Base-by-base conservation (phyloP, 2,797 vertebrate species). In the Fringilla coelebs region DNA sequence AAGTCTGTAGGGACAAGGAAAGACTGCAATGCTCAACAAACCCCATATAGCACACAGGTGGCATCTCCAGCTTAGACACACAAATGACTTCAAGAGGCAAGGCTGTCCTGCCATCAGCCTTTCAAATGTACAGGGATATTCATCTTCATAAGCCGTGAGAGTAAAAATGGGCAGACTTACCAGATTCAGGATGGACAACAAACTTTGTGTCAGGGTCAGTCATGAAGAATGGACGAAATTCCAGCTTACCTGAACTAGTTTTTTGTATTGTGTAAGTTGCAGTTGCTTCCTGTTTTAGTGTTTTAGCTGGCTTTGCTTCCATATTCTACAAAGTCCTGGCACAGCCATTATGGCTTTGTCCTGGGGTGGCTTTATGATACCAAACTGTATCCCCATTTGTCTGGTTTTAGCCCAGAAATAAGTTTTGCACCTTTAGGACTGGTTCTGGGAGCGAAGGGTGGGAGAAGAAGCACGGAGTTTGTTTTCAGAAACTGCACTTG, bases 371-470 rank as follows among this genome's bases (percentile, higher is more conserved):
- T 28, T 26, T 13, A 9, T 60, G 57, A 8, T 36, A 24, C 57
- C 28, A 16, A 58, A 36, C 36, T 36, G 17, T 36, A 58, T 58
- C 24, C 24, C 34, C 17, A 36, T 58, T 36, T 4, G 6, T 58
- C 34, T 58, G 8, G 41, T 41, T 36, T 58, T 26, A 58, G 24
- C 16, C 34, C 34, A 58, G 34, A 58, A 58, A 58, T 11, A 34
- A 17, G n/a, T 17, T 57, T 25, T 34, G 22, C 55, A 34, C 55
- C 10, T 57, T 34, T 34, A 25, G 34, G 55, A 57, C 21, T 24
- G 55, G n/a, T 34, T 57, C n/a, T 25, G 15, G 36, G n/a, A 24
- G 10, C 1, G 1, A 34, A 36, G 22, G 0, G 17, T 16, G 29
- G 29, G 29, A 52, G 51, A 52, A 52, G 51, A 52, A 19, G 17